Evolutionary conservation across 2,888 invertebrate genomes (phyloP), one percentile per base, ranked within the genome.

Genomic region (Ochropleura leucogaster): DNA sequence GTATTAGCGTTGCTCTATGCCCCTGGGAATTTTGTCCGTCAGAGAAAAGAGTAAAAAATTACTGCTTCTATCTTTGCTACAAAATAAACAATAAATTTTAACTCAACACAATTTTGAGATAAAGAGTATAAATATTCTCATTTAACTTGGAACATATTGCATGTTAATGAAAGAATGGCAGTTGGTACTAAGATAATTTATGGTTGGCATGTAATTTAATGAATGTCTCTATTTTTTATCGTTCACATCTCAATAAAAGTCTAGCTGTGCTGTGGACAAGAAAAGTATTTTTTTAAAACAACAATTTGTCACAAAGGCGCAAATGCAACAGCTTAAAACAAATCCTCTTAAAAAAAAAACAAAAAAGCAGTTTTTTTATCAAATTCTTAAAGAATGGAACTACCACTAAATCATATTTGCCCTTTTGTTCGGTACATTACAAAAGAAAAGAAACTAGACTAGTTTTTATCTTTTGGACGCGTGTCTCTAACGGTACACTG

Each of bases 401-500:
- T 89, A 90, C 87, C 92, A 93, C 90, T 95, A 95, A 95, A 95
- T 95, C 95, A 95, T 94, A 93, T 94, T 94, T 86, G 88, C 82
- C 74, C 89, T 90, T 93, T 95, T 95, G 94, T 94, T 90, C 85
- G 80, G 86, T 85, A 88, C 88, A 88, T 90, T 89, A 94, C 94
- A 94, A 95, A 94, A 91, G 91, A 91, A 92, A 90, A 89, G 91
- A 92, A 92, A 92, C 92, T 92, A 92, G 93, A 88, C 92, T 90
- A 92, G 91, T 94, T 94, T 94, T 94, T 94, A 92, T 93, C 90
- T 91, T 87, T 88, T 85, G 87, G 89, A 90, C 89, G 91, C 94
- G 92, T 91, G 93, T 90, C 89, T 86, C 90, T 95, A 96, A 95
- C 96, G 94, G 95, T 91, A 93, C 86, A 90, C 89, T 89, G 90